Evolutionary conservation across 1,140 invertebrate species (phyloP).

Genomic region (Phthorimaea operculella): DNA sequence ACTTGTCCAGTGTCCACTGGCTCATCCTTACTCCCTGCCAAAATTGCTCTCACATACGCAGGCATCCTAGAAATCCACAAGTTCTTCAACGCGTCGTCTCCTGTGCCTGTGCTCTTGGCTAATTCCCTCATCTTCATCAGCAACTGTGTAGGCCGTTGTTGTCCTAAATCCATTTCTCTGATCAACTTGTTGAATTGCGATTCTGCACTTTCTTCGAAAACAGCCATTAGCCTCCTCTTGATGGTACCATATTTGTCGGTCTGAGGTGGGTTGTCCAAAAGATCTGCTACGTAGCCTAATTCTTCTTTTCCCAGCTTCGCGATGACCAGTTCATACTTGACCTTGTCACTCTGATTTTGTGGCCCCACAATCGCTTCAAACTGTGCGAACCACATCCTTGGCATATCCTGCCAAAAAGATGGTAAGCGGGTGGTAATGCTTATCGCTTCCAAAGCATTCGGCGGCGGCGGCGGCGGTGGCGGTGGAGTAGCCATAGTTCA

Average conservation of each 20-base stretch:
- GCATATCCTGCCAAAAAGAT: not conserved
- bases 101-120: not conserved
- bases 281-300: not conserved
- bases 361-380: not conserved
- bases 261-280: too few relatives aligned
- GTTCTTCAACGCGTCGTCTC: not conserved
- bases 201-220: not conserved
- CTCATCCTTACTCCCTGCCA: not conserved
- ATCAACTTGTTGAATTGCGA: not conserved
- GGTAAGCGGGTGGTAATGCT: not conserved
- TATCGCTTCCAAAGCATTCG: not conserved
- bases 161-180: not conserved
- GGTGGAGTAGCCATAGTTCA: too few relatives aligned
- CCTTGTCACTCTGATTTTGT: not conserved
- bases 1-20: not conserved
- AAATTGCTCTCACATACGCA: not conserved
- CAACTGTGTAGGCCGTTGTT: not conserved
- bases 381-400: not conserved
- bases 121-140: not conserved
- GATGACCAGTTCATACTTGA: not conserved
- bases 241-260: not conserved
- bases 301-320: not conserved
- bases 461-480: too few relatives aligned
- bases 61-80: constrained; percentile 1
- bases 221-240: not conserved